These are phyloP conservation scores for Salminus brasiliensis DNA, from an alignment of 2,113 vertebrate species.

Conservation along the genomic window DNA sequence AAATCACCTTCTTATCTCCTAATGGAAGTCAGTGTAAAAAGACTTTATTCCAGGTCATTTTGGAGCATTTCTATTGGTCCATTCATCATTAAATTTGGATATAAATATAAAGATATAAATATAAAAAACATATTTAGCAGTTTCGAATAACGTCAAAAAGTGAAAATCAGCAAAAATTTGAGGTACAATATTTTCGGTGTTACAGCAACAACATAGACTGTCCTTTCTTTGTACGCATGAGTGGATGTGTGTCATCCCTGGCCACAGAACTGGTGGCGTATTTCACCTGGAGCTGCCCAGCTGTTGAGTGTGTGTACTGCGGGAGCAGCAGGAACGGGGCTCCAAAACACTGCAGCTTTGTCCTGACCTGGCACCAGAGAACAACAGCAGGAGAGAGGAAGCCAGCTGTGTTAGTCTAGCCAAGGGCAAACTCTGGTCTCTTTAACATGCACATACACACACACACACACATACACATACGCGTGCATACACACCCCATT, in stretches of 20 bases:
- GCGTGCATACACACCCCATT: constrained; percentile 7
- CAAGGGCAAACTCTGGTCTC: constrained; percentile 41
- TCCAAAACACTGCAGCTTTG: constrained; percentile 50
- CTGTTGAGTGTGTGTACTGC: constrained; percentile 39
- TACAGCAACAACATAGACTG: no score
- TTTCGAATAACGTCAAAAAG: no score
- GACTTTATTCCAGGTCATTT: no score
- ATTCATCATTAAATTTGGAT: no score
- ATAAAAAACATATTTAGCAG: no score
- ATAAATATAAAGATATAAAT: no score
- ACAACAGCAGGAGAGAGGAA: constrained; percentile 25
- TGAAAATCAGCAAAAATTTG: no score
- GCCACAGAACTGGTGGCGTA: constrained; percentile 31
- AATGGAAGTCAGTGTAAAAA: no score
- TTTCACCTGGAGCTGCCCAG: constrained; percentile 50
- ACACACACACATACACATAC: not conserved
- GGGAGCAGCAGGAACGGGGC: constrained; percentile 9
- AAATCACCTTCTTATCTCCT: no score
- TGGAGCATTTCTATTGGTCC: no score
- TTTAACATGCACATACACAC: constrained; percentile 40
- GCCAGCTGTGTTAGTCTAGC: constrained; percentile 52
- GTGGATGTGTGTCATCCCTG: constrained; percentile 11
- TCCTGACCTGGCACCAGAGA: constrained; percentile 49
- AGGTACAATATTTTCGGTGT: no score
- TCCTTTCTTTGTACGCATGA: not conserved